Conservation (phyloP, 2,797 vertebrate species). For the Anguilla marmorata region DNA sequence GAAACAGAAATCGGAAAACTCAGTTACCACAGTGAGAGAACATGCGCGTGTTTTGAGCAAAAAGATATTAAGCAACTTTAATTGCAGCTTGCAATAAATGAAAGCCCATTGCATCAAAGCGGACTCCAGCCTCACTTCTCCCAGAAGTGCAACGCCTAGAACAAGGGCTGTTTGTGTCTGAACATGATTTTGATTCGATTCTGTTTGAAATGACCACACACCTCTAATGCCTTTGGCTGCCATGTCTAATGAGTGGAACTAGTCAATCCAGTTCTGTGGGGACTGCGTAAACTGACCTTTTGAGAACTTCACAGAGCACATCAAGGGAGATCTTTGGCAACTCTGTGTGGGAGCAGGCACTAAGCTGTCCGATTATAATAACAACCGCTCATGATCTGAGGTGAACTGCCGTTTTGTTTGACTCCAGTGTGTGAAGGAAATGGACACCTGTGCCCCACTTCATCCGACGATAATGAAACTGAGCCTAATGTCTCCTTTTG, state of each 20-base stretch:
- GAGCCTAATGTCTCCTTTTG: not conserved
- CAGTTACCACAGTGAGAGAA: not conserved
- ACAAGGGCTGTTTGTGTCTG: not conserved
- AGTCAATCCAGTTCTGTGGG: slow-evolving; percentile 19
- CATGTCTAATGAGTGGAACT: not conserved
- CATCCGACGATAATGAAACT: not conserved
- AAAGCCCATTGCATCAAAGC: not conserved
- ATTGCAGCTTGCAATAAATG: not conserved
- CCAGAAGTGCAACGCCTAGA: not conserved
- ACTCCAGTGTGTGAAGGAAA: not conserved
- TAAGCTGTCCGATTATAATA: not conserved
- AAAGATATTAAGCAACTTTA: not conserved
- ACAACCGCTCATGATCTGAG: not conserved
- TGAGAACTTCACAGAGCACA: slow-evolving; percentile 23
- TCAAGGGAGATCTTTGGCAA: not conserved
- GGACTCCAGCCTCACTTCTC: not conserved
- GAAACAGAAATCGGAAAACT: not conserved
- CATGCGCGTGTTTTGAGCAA: not conserved
- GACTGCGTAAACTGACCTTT: slow-evolving; percentile 1
- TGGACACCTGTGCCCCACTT: not conserved
- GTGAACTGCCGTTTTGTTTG: not conserved
- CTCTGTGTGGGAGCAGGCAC: not conserved
- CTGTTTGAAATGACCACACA: not conserved
- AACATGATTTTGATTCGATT: not conserved
- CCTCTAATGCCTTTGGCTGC: not conserved